Evolutionary conservation across 2,888 invertebrate genomes (phyloP), one percentile per base, ranked within the genome.

Genomic region (Agrotis exclamationis): DNA sequence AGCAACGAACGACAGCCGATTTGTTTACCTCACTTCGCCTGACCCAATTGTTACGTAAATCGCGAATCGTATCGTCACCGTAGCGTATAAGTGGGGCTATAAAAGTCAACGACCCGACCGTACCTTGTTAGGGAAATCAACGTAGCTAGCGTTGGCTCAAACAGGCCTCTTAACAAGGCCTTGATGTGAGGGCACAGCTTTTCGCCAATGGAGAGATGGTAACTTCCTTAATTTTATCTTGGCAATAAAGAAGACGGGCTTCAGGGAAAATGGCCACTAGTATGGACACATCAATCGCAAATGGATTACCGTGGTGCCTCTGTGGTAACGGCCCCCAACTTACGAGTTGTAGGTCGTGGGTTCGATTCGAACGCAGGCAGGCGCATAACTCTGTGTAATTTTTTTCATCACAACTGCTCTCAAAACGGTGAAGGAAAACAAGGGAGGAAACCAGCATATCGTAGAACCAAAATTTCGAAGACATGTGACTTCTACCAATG

Each of bases 61-160:
- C 65, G 56, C 59, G 58, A 66, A 59, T 68, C 76, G 76, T 72
- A 20, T 63, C 73, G 63, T 72, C 70, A 79, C 84, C 90, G 90
- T 85, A 64, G 45, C 63, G 64, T 83, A 54, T 87, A 88, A 91
- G 76, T 70, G 71, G 75, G 58, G 63, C 73, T 74, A 73, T 80
- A 73, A 83, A 86, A 88, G 89, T 88, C 90, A 88, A 89, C 76
- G 90, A 91, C 89, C 89, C 82, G 75, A 69, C 75, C 60, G 74
- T 76, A 80, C 84, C 90, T 90, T 88, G 91, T 91, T 90, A 91
- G 91, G 87, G 86, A 89, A 90, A 89, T 87, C 83, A 82, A 77
- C 82, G 71, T 71, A 58, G 86, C 85, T 82, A 79, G 85, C 86
- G 85, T 74, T 75, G 79, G 76, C 74, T 82, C 83, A 71, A 86